Evolutionary conservation across 2,797 vertebrate genomes (phyloP), one percentile per base, ranked within the genome.

Genomic region (Channallabes apus): DNA sequence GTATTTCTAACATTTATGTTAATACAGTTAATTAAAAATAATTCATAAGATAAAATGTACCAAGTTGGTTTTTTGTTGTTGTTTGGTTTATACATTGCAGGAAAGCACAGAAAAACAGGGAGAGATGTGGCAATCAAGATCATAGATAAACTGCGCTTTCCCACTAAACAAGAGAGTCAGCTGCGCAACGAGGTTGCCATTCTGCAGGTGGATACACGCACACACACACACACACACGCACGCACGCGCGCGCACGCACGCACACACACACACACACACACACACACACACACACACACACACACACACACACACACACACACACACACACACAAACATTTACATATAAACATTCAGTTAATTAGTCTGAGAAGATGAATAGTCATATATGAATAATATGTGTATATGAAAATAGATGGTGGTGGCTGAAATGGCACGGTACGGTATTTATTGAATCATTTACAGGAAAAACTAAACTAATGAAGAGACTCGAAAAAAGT

Each of bases 51-150:
- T 27, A 6, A 67, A 38, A 14, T 8, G 35, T 65, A 64, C 58
- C 46, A 72, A 56, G 72, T 73, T 17, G 29, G 27, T 62, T 0
- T 38, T 38, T 35, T 35, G 1, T 35, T 35, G 2, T 24, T 75
- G 12, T 61, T 51, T 68, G 27, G 56, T 81, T 46, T 86, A 24
- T 77, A 46, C 83, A 85, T 82, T 85, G 76, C 92, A 99, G 98
- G 98, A 71, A 99, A 99, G 91, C 98, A 99, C 93, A 95, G 97
- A 84, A 99, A 98, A 94, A 98, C 97, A 0, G 97, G 97, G 89
- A 94, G 97, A 93, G 98, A 99, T 85, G 97, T 99, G 84, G 98
- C 98, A 88, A 99, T 99, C 90, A 99, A 99, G 94, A 98, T 99
- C 91, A 99, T 99, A 80, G 98, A 99, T 92, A 99, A 99, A 92